A percentile compares a stretch with the other conserved stretches of the same genome.
Conservation (phyloP, 2,888 invertebrate species). For the Caradrina clavipalpis region DNA sequence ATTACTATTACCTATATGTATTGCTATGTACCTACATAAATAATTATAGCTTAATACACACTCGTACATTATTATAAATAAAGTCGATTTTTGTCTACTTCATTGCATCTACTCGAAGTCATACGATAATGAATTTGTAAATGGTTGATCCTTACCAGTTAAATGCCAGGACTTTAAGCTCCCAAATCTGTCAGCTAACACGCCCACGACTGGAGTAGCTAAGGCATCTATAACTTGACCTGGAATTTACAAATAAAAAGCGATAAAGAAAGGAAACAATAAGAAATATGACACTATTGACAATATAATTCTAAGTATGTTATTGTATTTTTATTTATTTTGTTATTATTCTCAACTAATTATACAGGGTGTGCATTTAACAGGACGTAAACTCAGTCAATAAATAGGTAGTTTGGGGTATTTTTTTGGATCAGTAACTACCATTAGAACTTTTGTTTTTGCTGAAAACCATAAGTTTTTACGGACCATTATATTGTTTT, state of each 20-base stretch:
- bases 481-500: too few species aligned
- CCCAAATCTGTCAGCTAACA: conserved; percentile 95
- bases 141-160: conserved; percentile 90
- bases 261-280: conserved; percentile 3
- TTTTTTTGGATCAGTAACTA: too few species aligned
- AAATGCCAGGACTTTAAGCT: conserved; percentile 96
- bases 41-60: too few species aligned
- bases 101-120: too few species aligned
- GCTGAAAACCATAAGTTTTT: too few species aligned
- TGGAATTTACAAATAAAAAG: conserved; percentile 73
- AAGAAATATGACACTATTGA: not conserved
- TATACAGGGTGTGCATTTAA: not conserved
- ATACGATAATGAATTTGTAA: too few species aligned
- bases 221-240: conserved; percentile 96
- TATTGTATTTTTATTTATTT: too few species aligned
- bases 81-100: too few species aligned
- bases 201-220: conserved; percentile 96
- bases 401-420: not conserved
- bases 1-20: too few species aligned
- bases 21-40: too few species aligned
- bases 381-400: not conserved
- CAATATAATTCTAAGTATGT: not conserved
- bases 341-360: not conserved
- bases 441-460: too few species aligned
- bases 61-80: too few species aligned